These are phyloP conservation scores for Leucozona laternaria DNA, from an alignment of 2,888 invertebrate genomes.

Conservation along the genomic window DNA sequence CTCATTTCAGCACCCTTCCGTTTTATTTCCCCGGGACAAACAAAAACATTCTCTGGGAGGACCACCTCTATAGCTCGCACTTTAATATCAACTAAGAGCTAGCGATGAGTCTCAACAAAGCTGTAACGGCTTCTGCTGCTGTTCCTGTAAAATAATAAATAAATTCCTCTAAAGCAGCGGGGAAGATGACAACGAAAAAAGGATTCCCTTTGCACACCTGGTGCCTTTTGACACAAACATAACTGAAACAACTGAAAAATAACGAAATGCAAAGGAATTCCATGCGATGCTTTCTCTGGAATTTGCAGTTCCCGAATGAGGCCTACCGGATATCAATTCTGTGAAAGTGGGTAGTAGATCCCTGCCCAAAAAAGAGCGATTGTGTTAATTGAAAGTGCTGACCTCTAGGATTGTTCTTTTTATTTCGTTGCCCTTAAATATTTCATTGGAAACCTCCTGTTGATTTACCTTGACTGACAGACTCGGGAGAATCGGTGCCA, in stretches of 20 bases:
- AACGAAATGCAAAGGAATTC: conserved; percentile 56
- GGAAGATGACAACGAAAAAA: conserved; percentile 52
- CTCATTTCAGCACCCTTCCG: conserved; percentile 81
- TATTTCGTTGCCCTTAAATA: conserved; percentile 3
- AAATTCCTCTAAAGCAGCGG: conserved; percentile 36
- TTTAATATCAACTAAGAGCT: conserved; percentile 53
- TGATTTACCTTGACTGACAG: conserved; percentile 54
- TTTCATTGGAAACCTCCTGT: conserved; percentile 52
- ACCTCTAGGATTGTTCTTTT: conserved; percentile 46
- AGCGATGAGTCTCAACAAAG: conserved; percentile 36
- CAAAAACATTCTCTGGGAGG: conserved; percentile 22
- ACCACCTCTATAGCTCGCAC: conserved; percentile 38
- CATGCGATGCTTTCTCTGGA: neutral
- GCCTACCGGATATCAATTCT: conserved; percentile 51
- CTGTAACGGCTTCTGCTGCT: neutral
- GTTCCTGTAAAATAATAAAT: neutral
- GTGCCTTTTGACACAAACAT: too few species aligned
- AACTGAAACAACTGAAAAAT: too few species aligned
- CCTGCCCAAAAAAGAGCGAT: conserved; percentile 2
- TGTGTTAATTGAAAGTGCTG: conserved; percentile 71
- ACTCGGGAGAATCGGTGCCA: conserved; percentile 25
- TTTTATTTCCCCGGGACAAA: conserved; percentile 51
- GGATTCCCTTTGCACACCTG: conserved; percentile 63
- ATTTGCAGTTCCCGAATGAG: neutral
- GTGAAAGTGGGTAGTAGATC: conserved; percentile 24